Evolutionary conservation across 2,797 vertebrate genomes (phyloP).

Genomic region (Hirundo rustica): DNA sequence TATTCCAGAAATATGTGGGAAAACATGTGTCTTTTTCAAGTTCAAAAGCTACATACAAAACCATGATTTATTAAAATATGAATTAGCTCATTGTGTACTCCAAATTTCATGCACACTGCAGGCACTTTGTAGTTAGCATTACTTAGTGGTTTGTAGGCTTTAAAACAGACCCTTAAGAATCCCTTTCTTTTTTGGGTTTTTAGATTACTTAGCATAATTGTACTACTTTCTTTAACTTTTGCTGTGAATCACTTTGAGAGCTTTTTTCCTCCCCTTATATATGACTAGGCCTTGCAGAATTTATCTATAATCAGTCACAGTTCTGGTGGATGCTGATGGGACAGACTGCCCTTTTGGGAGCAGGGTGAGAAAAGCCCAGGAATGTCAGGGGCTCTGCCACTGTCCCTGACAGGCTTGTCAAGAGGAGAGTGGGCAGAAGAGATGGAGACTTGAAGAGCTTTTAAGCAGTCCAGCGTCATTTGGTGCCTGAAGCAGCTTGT

Average conservation of each 20-base stretch:
- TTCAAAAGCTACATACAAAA: neutral
- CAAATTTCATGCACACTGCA: neutral
- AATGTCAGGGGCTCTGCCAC: neutral
- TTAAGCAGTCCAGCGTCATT: neutral
- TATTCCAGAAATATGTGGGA: conserved; percentile 16
- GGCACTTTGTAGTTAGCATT: neutral
- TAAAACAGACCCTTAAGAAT: neutral
- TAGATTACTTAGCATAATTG: neutral
- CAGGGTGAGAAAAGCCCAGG: neutral
- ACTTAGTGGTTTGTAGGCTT: neutral
- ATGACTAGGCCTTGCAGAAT: neutral
- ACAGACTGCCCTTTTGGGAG: neutral
- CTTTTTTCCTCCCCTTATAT: neutral
- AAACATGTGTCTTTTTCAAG: neutral
- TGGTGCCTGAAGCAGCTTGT: neutral
- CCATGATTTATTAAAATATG: neutral
- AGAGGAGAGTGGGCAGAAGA: neutral
- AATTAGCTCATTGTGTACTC: neutral
- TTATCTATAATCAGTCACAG: neutral
- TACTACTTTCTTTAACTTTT: neutral
- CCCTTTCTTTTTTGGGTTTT: neutral
- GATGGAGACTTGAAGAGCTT: neutral
- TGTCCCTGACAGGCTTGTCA: neutral
- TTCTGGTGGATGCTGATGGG: neutral
- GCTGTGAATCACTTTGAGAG: neutral